Conservation (phyloP, 2,797 vertebrate genomes). For the Remorina albescens region DNA sequence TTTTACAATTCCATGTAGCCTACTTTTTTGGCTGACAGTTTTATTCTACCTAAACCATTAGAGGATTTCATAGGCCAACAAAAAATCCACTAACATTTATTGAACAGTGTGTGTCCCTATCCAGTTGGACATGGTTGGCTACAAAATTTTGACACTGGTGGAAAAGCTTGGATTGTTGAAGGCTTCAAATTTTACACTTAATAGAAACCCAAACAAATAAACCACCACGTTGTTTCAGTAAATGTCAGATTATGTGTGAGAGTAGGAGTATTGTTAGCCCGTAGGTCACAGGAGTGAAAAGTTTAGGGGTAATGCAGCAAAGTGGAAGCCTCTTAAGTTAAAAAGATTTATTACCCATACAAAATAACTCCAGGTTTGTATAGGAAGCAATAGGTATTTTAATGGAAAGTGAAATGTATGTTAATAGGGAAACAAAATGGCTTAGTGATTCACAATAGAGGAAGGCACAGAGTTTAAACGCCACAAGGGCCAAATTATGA, state of each 20-base stretch:
- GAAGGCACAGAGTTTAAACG: conserved; percentile 41
- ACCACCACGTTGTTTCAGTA: conserved; percentile 56
- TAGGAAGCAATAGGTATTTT: conserved; percentile 49
- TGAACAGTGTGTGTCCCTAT: conserved; percentile 56
- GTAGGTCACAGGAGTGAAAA: conserved; percentile 58
- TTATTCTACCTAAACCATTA: conserved; percentile 70
- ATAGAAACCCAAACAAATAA: conserved; percentile 65
- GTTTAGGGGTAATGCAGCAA: conserved; percentile 62
- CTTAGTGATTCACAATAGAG: conserved; percentile 30
- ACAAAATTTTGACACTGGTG: conserved; percentile 63
- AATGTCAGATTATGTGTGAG: conserved; percentile 54
- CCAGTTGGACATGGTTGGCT: conserved; percentile 45
- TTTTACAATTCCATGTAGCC: conserved; percentile 76
- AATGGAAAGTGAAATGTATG: conserved; percentile 38
- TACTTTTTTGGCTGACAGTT: conserved; percentile 55
- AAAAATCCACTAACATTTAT: conserved; percentile 72
- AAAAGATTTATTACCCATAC: conserved; percentile 67
- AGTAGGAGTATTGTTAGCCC: conserved; percentile 52
- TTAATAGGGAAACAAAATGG: conserved; percentile 27
- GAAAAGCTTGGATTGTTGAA: conserved; percentile 61
- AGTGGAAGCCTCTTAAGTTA: conserved; percentile 65
- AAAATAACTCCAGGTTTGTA: conserved; percentile 63
- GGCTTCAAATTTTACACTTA: conserved; percentile 63
- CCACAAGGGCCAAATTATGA: conserved; percentile 38
- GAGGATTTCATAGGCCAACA: conserved; percentile 74